Evolutionary conservation across 2,797 vertebrate species (phyloP).

Genomic region (Phalanger gymnotis): DNA sequence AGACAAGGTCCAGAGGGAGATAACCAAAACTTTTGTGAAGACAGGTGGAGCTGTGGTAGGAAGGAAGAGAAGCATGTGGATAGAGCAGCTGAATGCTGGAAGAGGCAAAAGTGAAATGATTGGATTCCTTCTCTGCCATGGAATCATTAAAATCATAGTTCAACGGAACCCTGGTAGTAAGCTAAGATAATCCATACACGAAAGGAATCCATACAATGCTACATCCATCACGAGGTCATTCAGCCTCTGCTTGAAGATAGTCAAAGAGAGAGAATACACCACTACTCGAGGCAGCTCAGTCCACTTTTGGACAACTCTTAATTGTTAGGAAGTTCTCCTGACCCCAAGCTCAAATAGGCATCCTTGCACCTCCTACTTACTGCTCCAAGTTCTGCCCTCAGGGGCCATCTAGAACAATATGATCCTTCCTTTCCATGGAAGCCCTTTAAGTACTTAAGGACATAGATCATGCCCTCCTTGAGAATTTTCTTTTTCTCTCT

Average conservation of each 20-base stretch:
- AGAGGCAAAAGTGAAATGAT: neutral
- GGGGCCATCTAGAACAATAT: neutral
- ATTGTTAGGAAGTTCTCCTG: neutral
- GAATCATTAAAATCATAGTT: neutral
- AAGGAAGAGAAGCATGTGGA: neutral
- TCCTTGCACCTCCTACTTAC: neutral
- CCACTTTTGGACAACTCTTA: neutral
- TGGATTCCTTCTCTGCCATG: neutral
- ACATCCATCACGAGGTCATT: neutral
- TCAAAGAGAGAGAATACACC: neutral
- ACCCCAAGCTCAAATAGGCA: neutral
- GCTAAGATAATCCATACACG: neutral
- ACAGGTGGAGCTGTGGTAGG: neutral
- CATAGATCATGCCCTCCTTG: neutral
- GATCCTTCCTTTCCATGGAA: neutral
- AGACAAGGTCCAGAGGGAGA: neutral
- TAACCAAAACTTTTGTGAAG: neutral
- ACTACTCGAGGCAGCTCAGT: neutral
- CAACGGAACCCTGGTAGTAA: neutral
- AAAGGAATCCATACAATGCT: neutral
- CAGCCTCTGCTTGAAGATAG: neutral
- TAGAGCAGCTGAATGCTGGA: neutral
- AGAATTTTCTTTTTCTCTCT: neutral
- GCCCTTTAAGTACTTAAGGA: neutral
- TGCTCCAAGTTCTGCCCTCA: neutral